Base-by-base conservation (phyloP, 2,113 vertebrate species). In the Halcyon senegalensis region DNA sequence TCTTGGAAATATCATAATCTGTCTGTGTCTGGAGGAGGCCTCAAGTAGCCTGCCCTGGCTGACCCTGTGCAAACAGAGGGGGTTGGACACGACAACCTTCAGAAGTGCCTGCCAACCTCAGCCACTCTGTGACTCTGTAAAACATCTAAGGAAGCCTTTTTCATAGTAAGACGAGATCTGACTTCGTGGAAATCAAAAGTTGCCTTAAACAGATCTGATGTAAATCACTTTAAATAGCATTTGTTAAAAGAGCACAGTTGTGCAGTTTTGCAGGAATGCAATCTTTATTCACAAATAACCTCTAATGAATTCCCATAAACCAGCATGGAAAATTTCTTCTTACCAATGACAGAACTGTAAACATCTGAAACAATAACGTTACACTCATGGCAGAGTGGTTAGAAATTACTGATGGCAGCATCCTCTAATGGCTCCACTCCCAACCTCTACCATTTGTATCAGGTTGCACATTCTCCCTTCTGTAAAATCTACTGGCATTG, bases 401-500 rank as follows among this genome's bases (percentile, higher is more conserved):
- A 89, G 58, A 86, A 89, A 86, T 74, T 68, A 88, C 86, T 78
- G 63, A 50, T 56, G 30, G 37, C 68, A 19, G 18, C 33, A 75
- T 62, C 18, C 25, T 19, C 39, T 68, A 64, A 79, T 2, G 70
- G 35, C 48, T 84, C 10, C 23, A 19, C 9, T 90, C 31, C 8
- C 59, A 92, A 9, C 2, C 24, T 84, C 76, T 94, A 66, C 60
- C 30, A 68, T 74, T 92, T 41, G 25, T 85, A 95, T 78, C 83
- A 76, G 20, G 58, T 80, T 92, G 80, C 64, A 53, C 6, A 31
- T 60, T 90, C 56, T 89, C 64, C 73, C 76, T 81, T 77, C n/a
- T 82, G 84, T 90, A 90, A 92, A 68, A 74, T 92, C 83, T 84
- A 41, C n/a, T 51, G 69, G 83, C 68, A 87, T 75, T 90, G 62